Percentiles rank a stretch among this genome's conserved stretches.
Conservation (phyloP, 2,113 vertebrate species). For the Syngnathoides biaculeatus region DNA sequence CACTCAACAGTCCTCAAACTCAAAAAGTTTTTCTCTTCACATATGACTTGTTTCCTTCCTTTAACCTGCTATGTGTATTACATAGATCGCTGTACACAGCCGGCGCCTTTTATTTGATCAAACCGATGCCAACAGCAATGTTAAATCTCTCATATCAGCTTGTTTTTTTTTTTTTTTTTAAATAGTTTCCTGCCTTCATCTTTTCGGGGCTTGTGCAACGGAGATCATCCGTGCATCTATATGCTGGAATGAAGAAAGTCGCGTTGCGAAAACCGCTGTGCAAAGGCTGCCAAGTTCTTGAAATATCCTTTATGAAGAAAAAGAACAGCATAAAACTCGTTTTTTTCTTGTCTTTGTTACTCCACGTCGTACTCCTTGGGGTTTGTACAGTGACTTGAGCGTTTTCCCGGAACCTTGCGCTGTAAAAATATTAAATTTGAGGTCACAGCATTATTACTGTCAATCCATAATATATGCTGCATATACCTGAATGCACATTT, state of each 20-base stretch:
- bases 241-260: slow-evolving; percentile 31
- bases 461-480: slow-evolving; percentile 14
- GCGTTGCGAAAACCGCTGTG: slow-evolving; percentile 27
- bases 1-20: not conserved
- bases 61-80: not conserved
- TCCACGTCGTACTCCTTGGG: slow-evolving; percentile 35
- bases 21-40: not conserved
- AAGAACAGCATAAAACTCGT: slow-evolving; percentile 5
- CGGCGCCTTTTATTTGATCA: not conserved
- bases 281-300: slow-evolving; percentile 22
- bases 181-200: slow-evolving; percentile 48
- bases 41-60: not conserved
- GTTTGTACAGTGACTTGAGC: slow-evolving; percentile 20
- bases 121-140: slow-evolving; percentile 5
- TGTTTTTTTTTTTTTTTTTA: slow-evolving; percentile 31
- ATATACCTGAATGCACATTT: slow-evolving; percentile 12
- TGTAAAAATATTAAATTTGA: slow-evolving; percentile 26
- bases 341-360: slow-evolving; percentile 7
- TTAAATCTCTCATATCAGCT: slow-evolving; percentile 51
- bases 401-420: slow-evolving; percentile 16
- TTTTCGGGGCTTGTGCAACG: slow-evolving; percentile 26
- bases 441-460: slow-evolving; percentile 23
- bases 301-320: slow-evolving; percentile 11
- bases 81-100: not conserved
- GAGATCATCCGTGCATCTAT: slow-evolving; percentile 13